Percentiles rank a stretch among this genome's conserved stretches.
Conservation (phyloP, 2,113 vertebrate genomes). For the Chlamydotis undulata region DNA sequence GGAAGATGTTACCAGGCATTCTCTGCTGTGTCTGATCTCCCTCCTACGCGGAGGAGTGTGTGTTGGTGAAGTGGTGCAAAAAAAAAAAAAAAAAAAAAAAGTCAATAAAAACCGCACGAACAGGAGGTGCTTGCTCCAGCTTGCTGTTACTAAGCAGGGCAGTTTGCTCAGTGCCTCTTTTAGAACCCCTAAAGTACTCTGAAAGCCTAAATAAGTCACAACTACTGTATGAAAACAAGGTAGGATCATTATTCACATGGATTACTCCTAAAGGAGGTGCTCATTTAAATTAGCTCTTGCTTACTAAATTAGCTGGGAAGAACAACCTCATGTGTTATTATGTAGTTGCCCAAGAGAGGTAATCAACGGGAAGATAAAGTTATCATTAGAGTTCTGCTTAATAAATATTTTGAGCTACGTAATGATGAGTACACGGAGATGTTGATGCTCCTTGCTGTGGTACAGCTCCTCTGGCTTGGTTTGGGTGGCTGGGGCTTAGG, state of each 20-base stretch:
- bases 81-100: background rate
- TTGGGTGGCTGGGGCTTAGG: rapidly evolving
- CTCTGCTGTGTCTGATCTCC: background rate
- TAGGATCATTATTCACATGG: background rate
- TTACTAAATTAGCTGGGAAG: conserved; percentile 27
- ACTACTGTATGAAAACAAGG: background rate
- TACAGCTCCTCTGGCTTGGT: background rate
- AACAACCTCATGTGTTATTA: background rate
- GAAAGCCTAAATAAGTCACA: background rate
- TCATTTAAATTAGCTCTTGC: background rate
- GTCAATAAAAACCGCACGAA: background rate
- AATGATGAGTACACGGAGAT: background rate
- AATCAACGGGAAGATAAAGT: conserved; percentile 21
- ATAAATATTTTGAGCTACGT: background rate
- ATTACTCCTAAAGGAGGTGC: conserved; percentile 15
- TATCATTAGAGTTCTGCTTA: background rate
- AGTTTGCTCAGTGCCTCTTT: background rate
- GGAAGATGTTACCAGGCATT: background rate
- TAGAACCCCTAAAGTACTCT: background rate
- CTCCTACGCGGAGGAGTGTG: background rate
- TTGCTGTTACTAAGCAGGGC: background rate
- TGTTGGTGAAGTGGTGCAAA: background rate
- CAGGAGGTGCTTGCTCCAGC: background rate
- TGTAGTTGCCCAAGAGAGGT: conserved; percentile 18
- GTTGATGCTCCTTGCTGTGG: rapidly evolving